Conservation (phyloP, 2,113 vertebrate genomes). For the Microtus oregoni region DNA sequence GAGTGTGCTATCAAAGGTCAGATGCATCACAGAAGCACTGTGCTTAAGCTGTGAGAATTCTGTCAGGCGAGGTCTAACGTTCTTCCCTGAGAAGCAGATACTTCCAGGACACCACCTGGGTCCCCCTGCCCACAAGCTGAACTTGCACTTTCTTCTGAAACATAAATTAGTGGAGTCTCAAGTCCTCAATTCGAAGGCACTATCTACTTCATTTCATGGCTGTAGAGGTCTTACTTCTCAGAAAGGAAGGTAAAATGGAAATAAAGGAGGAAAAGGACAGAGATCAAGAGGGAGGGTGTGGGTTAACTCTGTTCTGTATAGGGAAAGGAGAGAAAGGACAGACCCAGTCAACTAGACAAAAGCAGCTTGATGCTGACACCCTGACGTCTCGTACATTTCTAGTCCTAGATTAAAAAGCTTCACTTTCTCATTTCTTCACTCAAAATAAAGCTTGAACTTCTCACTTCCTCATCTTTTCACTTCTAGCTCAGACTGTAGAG, state of each 20-base stretch:
- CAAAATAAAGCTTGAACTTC: slow-evolving; percentile 58
- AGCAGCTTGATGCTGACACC: background rate
- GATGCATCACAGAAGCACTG: background rate
- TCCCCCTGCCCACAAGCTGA: background rate
- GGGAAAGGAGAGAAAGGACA: background rate
- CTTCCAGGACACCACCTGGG: background rate
- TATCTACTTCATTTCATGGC: background rate
- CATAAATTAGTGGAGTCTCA: background rate
- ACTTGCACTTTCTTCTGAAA: background rate
- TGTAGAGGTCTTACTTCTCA: background rate
- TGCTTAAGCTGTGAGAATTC: background rate
- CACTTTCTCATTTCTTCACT: slow-evolving; percentile 47
- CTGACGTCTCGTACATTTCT: background rate
- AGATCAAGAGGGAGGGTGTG: background rate
- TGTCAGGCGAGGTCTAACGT: background rate
- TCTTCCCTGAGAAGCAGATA: background rate
- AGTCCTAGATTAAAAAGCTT: background rate
- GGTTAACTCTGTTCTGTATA: background rate
- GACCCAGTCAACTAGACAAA: background rate
- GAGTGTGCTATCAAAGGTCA: background rate
- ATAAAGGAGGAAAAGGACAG: background rate
- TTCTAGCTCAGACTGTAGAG: slow-evolving; percentile 42
- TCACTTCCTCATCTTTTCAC: slow-evolving; percentile 56
- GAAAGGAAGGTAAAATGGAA: background rate
- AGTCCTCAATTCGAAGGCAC: background rate